Evolutionary conservation across 2,797 vertebrate genomes (phyloP).

Genomic region (Pangasius djambal): DNA sequence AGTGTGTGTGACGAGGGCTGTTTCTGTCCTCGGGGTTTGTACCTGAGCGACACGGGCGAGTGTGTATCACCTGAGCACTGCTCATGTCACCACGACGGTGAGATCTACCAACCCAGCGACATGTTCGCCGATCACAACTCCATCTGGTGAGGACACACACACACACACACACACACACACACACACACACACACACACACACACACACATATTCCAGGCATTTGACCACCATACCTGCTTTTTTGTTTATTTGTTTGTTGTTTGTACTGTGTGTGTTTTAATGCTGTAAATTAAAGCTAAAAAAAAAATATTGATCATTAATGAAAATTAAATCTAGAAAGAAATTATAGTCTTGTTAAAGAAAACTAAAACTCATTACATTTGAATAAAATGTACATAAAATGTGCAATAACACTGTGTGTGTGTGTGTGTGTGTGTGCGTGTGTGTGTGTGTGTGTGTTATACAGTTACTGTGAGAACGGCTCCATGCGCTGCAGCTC

Average conservation of each 20-base stretch:
- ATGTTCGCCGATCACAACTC: conserved; percentile 88
- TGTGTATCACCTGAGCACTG: conserved; percentile 87
- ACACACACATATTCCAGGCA: too few species aligned
- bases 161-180: conserved; percentile 16
- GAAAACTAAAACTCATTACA: too few species aligned
- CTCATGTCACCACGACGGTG: conserved; percentile 89
- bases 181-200: not conserved
- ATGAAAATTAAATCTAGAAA: too few species aligned
- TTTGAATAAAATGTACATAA: too few species aligned
- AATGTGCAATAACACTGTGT: not conserved
- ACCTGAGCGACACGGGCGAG: conserved; percentile 79
- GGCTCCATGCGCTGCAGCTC: conserved; percentile 90
- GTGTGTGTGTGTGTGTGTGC: conserved; percentile 20
- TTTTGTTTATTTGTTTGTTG: too few species aligned
- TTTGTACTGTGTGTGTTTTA: too few species aligned
- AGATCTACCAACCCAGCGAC: conserved; percentile 91
- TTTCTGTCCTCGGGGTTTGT: conserved; percentile 85
- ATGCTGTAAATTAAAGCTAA: too few species aligned
- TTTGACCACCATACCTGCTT: too few species aligned
- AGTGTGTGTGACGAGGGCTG: conserved; percentile 89
- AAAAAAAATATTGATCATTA: too few species aligned
- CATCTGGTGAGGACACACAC: conserved; percentile 82
- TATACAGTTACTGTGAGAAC: conserved; percentile 88
- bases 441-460: conserved; percentile 34
- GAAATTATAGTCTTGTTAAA: too few species aligned